Percentiles rank a stretch among this genome's conserved stretches.
Conservation (phyloP, 2,113 vertebrate genomes). For the Lutjanus erythropterus region DNA sequence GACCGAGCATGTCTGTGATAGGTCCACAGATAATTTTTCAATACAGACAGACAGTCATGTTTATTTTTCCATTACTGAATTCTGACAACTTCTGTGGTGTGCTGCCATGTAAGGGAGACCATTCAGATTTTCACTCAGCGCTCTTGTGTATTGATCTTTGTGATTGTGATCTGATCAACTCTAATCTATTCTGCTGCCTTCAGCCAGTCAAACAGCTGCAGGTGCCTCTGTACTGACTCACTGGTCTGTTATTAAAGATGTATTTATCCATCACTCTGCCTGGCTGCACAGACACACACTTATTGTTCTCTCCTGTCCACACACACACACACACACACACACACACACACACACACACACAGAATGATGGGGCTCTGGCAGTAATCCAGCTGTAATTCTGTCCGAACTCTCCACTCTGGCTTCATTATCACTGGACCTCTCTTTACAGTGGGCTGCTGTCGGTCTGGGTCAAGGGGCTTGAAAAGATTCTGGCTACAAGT, state of each 20-base stretch:
- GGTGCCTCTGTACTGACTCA: conserved; percentile 41
- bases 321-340: conserved; percentile 36
- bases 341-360: conserved; percentile 35
- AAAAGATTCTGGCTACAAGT: conserved; percentile 12
- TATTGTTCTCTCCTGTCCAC: conserved; percentile 47
- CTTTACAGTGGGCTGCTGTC: conserved; percentile 41
- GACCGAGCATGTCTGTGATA: conserved; percentile 19
- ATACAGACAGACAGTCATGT: neutral
- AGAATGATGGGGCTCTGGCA: conserved; percentile 53
- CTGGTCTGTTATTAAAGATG: conserved; percentile 64
- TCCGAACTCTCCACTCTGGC: conserved; percentile 51
- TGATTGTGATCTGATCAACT: conserved; percentile 25
- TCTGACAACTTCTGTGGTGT: neutral
- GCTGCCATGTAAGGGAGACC: conserved; percentile 8
- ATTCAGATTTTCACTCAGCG: neutral
- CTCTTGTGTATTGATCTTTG: conserved; percentile 23
- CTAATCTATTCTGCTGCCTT: conserved; percentile 8
- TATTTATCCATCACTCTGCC: conserved; percentile 54
- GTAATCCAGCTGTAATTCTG: conserved; percentile 61
- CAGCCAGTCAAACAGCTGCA: conserved; percentile 40
- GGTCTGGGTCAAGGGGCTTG: neutral
- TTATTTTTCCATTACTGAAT: conserved; percentile 20
- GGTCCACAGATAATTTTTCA: conserved; percentile 28
- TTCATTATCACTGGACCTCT: conserved; percentile 61
- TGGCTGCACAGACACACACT: conserved; percentile 48